phyloP scores from a whole-genome alignment of 2,797 vertebrate species.

The Arrhamphus sclerolepis region DNA sequence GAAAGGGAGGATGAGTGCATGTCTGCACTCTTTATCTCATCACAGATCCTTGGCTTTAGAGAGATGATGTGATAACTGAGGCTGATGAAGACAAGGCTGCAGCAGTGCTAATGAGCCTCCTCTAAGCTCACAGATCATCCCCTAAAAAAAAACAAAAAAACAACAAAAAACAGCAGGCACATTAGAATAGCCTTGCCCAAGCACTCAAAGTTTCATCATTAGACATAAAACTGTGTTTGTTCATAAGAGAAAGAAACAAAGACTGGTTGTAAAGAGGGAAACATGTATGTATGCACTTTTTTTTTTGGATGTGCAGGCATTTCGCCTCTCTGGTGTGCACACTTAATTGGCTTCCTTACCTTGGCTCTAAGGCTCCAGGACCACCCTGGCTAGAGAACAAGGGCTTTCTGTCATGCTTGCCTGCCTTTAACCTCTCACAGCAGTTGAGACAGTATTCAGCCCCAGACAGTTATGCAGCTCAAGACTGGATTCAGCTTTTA shows the following conservation, averaged over 20 bases:
- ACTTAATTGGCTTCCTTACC: conserved; percentile 43
- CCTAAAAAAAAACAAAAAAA: conserved; percentile 4
- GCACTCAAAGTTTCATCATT: conserved; percentile 6
- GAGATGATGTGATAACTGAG: conserved; percentile 66
- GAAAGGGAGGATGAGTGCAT: conserved; percentile 11
- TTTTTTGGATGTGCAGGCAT: conserved; percentile 3
- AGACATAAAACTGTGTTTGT: conserved; percentile 31
- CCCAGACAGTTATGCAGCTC: conserved; percentile 7
- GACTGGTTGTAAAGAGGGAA: background rate
- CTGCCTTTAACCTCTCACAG: conserved; percentile 26
- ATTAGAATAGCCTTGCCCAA: conserved; percentile 3
- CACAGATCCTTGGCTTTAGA: conserved; percentile 51
- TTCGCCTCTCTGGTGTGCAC: conserved; percentile 7
- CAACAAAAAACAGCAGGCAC: background rate
- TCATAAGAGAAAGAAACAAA: background rate
- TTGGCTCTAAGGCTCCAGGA: conserved; percentile 33
- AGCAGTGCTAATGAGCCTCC: conserved; percentile 58
- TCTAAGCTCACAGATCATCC: conserved; percentile 43
- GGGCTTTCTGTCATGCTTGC: conserved; percentile 45
- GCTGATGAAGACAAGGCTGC: conserved; percentile 39
- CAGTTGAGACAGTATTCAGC: conserved; percentile 27
- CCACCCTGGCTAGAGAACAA: conserved; percentile 51
- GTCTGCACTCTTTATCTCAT: conserved; percentile 44
- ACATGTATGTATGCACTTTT: background rate
- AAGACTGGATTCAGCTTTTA: no score